Evolutionary conservation across 2,113 vertebrate species (phyloP), one percentile per base, ranked within the genome.

Genomic region (Cervus canadensis): DNA sequence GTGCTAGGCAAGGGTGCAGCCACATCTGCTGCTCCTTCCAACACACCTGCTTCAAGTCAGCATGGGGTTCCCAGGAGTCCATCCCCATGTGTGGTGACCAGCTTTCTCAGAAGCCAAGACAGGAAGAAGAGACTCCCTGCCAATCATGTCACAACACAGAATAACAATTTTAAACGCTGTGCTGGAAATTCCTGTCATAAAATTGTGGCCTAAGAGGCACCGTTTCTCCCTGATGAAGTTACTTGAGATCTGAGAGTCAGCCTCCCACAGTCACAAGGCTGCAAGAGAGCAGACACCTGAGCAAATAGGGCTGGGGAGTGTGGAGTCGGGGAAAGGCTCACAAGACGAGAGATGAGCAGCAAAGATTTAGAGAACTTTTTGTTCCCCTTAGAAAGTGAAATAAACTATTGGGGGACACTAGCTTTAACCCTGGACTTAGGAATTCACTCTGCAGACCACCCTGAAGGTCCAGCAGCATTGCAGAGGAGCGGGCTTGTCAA

Each of bases 91-190:
- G 12, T 9, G 43, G 48, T 28, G 50, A 21, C 30, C 33, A 52
- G 48, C 48, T 59, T 92, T 92, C 82, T 95, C 76, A 91, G 57
- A 91, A 54, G 43, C 36, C 45, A 89, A 74, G 57, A 36, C 2
- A 4, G 45, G 33, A 52, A 36, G 45, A 52, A 1, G 15, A 82
- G 45, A 36, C 21, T 17, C 1, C 30, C 54, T 62, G 50, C 43
- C 52, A n/a, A 26, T 60, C 50, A 16, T 23, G 78, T 71, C 76
- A 56, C 43, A 33, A 36, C 12, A 54, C 40, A 90, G 74, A 74
- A 54, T 76, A 52, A 83, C 90, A 28, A 30, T 16, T 43, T 79
- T 10, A 87, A 62, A 92, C 4, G 17, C 48, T 64, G 48, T 48
- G 25, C n/a, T 1, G 4, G 19, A 40, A 45, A 81, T 59, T 59